Evolutionary conservation across 2,113 vertebrate genomes (phyloP), one percentile per base, ranked within the genome.

Genomic region (Scartelaos histophorus): DNA sequence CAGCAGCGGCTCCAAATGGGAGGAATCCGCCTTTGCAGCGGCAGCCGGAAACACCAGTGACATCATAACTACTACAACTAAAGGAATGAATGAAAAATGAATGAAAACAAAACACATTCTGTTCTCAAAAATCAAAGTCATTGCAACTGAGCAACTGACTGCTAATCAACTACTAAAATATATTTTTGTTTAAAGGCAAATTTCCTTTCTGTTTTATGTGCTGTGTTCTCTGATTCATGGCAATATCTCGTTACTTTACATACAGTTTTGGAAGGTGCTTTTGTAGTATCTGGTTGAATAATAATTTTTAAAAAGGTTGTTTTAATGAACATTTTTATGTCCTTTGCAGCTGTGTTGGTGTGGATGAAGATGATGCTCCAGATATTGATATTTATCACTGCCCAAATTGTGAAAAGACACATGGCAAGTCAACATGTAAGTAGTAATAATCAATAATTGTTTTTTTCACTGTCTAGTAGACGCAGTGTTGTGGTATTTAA

Each of bases 301-400:
- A n/a, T n/a, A n/a, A n/a, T 43, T 38, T 43, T 43, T 43, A 10
- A 43, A 43, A 2, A 10, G 38, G 38, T 43, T 10, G 51, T 54
- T 54, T 61, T 49, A 43, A 66, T 34, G 19, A 13, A 1, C 21
- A 5, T 60, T 16, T 54, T 10, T 67, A 2, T 47, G 72, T 71
- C 73, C 69, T 0, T 92, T 88, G 64, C 93, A 99, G 97, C 91
- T 99, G 97, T 78, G 97, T 99, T 35, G 96, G 92, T 12, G 97
- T 99, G 71, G 97, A 99, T 86, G 97, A 99, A 86, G 97, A 98
- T 47, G 97, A 99, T 64, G 97, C 97, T 25, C 97, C 97, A 38
- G 95, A 99, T 61, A 99, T 99, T 0, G 97, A 99, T 89, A 95
- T 99, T 76, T 98, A 99, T 81, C 97, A 99, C 73, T 99, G 97